Evolutionary conservation across 1,140 invertebrate genomes (phyloP).

Genomic region (Cepaea nemoralis): DNA sequence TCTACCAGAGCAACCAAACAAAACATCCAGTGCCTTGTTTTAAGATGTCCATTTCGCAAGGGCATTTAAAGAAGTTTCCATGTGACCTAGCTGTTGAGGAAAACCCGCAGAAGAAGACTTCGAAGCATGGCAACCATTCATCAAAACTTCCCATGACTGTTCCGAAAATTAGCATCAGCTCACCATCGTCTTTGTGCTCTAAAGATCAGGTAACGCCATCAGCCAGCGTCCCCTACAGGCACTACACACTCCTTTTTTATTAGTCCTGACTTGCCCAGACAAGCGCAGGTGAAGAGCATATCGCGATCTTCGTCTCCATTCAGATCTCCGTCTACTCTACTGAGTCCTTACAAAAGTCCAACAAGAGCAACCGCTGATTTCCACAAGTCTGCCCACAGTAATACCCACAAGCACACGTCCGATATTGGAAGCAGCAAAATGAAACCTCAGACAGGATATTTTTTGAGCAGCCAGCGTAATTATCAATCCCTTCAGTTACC

Average conservation of each 20-base stretch:
- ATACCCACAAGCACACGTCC: neutral
- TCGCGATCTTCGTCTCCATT: constrained; percentile 9
- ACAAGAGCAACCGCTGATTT: neutral
- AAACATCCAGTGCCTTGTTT: neutral
- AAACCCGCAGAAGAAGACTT: neutral
- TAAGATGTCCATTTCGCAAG: neutral
- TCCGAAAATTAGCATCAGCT: constrained; percentile 16
- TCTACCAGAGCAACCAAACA: neutral
- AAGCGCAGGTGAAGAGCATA: neutral
- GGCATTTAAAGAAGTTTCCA: neutral
- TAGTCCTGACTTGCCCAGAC: constrained; percentile 13
- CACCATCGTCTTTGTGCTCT: neutral
- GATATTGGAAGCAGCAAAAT: neutral
- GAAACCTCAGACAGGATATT: neutral
- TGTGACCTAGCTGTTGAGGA: neutral
- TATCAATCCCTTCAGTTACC: neutral
- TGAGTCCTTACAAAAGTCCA: constrained; percentile 13
- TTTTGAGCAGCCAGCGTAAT: neutral
- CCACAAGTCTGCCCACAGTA: neutral
- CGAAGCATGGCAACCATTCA: neutral
- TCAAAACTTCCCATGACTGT: neutral
- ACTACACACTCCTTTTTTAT: constrained; percentile 13
- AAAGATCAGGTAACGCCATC: neutral
- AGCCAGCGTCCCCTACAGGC: neutral
- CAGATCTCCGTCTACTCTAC: constrained; percentile 5